Conservation (phyloP, 2,888 invertebrate species). For the Leptopilina syphax region DNA sequence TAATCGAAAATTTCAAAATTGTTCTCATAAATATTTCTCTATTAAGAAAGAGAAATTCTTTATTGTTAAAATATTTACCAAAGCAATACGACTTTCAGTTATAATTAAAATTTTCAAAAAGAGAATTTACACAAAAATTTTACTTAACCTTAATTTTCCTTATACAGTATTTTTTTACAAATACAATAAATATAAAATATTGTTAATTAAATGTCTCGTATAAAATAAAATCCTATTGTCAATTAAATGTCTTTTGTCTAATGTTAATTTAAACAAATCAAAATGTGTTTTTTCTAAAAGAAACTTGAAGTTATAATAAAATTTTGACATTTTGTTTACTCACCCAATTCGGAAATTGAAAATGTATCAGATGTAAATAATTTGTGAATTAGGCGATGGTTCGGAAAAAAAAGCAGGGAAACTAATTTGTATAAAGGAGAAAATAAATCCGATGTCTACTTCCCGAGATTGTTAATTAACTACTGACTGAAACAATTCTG, state of each 20-base stretch:
- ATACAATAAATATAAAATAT: neutral
- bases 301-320: neutral
- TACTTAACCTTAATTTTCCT: too few species aligned
- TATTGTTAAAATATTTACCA: too few species aligned
- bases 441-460: constrained; percentile 2
- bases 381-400: neutral
- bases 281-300: neutral
- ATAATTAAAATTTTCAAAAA: too few species aligned
- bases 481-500: constrained; percentile 7
- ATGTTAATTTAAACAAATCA: neutral
- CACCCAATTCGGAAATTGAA: neutral
- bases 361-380: neutral
- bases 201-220: neutral
- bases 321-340: constrained; percentile 2
- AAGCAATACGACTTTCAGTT: too few species aligned
- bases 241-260: neutral
- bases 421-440: neutral
- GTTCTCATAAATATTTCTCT: too few species aligned
- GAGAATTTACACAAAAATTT: too few species aligned
- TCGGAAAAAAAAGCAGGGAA: neutral
- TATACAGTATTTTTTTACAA: neutral
- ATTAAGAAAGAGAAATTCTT: too few species aligned
- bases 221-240: neutral
- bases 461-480: constrained; percentile 10
- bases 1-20: too few species aligned